phyloP scores from a whole-genome alignment of 1,140 invertebrate species.

The Drosophila asahinai region DNA sequence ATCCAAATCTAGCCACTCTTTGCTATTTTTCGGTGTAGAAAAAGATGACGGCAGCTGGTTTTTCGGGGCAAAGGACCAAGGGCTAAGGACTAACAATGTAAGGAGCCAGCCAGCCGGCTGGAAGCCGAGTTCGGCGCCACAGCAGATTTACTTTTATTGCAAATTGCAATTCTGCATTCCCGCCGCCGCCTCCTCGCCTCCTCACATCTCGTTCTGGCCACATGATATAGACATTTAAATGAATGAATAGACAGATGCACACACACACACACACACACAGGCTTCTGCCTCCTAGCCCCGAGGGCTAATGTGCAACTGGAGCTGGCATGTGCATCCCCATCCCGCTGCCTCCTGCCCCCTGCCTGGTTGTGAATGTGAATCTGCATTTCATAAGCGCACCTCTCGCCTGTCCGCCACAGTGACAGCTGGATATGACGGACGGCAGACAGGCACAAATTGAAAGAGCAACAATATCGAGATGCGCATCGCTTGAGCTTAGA shows the following conservation, averaged over 20 bases:
- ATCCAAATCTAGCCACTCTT: too few species aligned
- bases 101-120: slow-evolving; percentile 29
- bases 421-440: slow-evolving; percentile 39
- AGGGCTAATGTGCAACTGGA: slow-evolving; percentile 37
- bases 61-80: slow-evolving; percentile 9
- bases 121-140: slow-evolving; percentile 16
- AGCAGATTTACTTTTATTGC: slow-evolving; percentile 79
- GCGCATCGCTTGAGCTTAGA: too few species aligned
- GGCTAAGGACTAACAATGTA: slow-evolving; percentile 28
- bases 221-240: slow-evolving; percentile 77
- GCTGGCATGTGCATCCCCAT: slow-evolving; percentile 5
- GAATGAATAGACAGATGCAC: slow-evolving; percentile 57
- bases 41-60: slow-evolving; percentile 49
- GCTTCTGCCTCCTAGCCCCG: neutral
- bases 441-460: slow-evolving; percentile 27
- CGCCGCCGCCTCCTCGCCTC: neutral
- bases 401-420: slow-evolving; percentile 25
- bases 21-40: neutral
- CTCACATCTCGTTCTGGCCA: slow-evolving; percentile 4
- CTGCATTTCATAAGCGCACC: slow-evolving; percentile 39
- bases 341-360: too few species aligned
- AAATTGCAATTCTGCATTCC: slow-evolving; percentile 70
- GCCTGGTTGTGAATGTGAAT: slow-evolving; percentile 1
- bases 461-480: slow-evolving; percentile 3
- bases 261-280: neutral